Conservation (phyloP, 2,113 vertebrate genomes). For the Macrotus californicus region DNA sequence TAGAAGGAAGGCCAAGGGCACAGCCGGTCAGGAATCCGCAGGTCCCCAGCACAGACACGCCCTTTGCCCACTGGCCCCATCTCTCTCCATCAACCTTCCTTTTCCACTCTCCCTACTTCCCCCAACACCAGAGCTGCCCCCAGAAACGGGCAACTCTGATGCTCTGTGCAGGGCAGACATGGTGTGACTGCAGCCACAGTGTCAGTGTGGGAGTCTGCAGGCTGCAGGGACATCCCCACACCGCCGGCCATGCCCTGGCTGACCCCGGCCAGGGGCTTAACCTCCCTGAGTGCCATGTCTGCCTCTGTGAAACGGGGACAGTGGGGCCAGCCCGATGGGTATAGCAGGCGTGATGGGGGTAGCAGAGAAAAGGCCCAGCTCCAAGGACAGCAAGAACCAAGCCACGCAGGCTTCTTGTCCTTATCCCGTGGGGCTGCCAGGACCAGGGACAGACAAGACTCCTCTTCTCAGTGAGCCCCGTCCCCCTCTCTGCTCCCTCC, state of each 20-base stretch:
- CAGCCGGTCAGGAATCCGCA: background rate
- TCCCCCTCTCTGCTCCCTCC: background rate
- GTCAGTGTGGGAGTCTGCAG: background rate
- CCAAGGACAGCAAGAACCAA: background rate
- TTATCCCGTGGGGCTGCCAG: background rate
- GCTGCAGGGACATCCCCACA: background rate
- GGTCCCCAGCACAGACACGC: background rate
- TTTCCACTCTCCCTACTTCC: background rate
- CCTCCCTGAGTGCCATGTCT: background rate
- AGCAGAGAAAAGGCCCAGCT: background rate
- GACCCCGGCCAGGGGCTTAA: background rate
- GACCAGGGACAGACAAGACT: background rate
- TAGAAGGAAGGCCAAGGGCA: background rate
- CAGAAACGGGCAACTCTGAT: background rate
- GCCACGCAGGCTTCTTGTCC: background rate
- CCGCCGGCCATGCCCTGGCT: background rate
- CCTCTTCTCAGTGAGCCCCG: background rate
- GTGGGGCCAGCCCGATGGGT: background rate
- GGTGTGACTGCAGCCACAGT: fast-evolving
- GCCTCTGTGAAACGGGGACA: background rate
- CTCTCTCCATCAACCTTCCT: background rate
- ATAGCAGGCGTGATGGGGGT: background rate
- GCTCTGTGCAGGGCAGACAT: background rate
- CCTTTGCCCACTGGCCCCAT: too few relatives aligned
- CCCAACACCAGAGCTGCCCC: background rate